phyloP scores from a whole-genome alignment of 2,888 invertebrate species.

The Chydorus sphaericus region DNA sequence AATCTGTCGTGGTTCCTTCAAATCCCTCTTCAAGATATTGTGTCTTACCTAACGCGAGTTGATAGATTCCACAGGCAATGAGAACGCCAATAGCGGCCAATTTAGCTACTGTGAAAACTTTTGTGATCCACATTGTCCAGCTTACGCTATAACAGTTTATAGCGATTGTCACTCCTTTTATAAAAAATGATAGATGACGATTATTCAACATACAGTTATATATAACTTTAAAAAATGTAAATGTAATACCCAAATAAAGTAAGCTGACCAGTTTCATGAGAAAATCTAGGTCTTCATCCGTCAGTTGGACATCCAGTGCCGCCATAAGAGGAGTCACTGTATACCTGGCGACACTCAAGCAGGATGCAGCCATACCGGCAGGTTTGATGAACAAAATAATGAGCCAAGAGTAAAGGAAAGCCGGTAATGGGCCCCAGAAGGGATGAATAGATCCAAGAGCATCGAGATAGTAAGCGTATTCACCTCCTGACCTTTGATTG shows the following conservation, averaged over 20 bases:
- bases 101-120: constrained; percentile 11
- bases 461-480: constrained; percentile 91
- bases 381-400: constrained; percentile 83
- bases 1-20: constrained; percentile 49
- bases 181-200: too few species aligned
- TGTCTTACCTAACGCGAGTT: background rate
- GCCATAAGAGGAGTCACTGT: constrained; percentile 72
- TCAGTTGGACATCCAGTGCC: constrained; percentile 14
- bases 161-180: background rate
- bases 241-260: constrained; percentile 21
- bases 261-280: constrained; percentile 22
- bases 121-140: constrained; percentile 3
- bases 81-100: constrained; percentile 10
- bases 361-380: constrained; percentile 75
- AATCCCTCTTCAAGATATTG: constrained; percentile 36
- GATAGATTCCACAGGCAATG: constrained; percentile 8
- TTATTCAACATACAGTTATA: too few species aligned
- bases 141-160: constrained; percentile 12
- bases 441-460: constrained; percentile 41
- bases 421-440: constrained; percentile 59
- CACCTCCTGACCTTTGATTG: constrained; percentile 88
- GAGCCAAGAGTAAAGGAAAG: constrained; percentile 86
- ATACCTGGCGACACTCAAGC: constrained; percentile 76
- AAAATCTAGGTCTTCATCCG: constrained; percentile 18
- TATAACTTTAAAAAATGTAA: background rate